Percentiles rank a stretch among this genome's conserved stretches.
Conservation (phyloP, 2,888 invertebrate genomes). For the Nowickia ferox region DNA sequence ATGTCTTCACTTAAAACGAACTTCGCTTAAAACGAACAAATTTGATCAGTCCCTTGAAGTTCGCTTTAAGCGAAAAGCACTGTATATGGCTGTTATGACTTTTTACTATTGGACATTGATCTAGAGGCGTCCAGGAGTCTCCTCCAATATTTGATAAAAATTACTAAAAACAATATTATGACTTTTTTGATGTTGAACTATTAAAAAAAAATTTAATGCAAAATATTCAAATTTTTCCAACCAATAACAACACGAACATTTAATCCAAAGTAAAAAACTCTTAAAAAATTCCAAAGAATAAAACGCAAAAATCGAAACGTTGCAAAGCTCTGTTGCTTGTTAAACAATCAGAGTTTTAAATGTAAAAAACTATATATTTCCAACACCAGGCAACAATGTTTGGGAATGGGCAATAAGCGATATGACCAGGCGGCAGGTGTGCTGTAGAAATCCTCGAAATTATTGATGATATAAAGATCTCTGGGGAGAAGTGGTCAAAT, state of each 20-base stretch:
- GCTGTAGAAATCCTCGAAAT: constrained; percentile 84
- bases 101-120: too few relatives aligned
- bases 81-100: too few relatives aligned
- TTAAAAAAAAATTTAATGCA: too few relatives aligned
- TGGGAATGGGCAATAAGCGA: constrained; percentile 89
- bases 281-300: constrained; percentile 23
- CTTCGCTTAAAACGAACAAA: too few relatives aligned
- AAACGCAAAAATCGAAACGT: constrained; percentile 52
- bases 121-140: too few relatives aligned
- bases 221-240: constrained; percentile 68
- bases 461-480: constrained; percentile 81
- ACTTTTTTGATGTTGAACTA: too few relatives aligned
- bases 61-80: too few relatives aligned
- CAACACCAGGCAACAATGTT: constrained; percentile 77
- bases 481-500: constrained; percentile 84
- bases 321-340: constrained; percentile 55
- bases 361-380: constrained; percentile 32
- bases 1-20: too few relatives aligned
- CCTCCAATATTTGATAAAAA: too few relatives aligned
- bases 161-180: too few relatives aligned
- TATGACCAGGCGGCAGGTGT: constrained; percentile 88
- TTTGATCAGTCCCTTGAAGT: too few relatives aligned
- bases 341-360: constrained; percentile 54
- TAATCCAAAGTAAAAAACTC: constrained; percentile 52
- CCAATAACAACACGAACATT: constrained; percentile 68